Conservation (phyloP, 2,113 vertebrate species). For the Tetrax tetrax region DNA sequence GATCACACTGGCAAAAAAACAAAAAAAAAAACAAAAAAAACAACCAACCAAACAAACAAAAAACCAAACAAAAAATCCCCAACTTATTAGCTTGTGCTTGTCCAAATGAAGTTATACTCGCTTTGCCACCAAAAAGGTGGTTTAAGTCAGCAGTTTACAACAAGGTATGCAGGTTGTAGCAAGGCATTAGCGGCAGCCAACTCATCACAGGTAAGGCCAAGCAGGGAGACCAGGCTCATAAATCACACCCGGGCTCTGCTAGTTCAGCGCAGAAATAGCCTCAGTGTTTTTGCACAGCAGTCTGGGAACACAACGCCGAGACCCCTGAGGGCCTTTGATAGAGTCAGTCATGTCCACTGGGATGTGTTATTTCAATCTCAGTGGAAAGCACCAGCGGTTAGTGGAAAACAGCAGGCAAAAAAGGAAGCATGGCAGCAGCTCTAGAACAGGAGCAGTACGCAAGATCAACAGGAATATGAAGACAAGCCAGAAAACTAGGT, state of each 20-base stretch:
- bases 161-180: neutral
- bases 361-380: neutral
- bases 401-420: neutral
- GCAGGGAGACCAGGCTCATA: neutral
- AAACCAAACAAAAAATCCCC: no score
- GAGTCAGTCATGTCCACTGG: neutral
- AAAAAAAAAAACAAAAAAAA: neutral
- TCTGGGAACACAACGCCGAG: neutral
- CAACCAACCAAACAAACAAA: neutral
- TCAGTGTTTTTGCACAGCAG: neutral
- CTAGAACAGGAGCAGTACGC: neutral
- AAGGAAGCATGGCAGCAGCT: neutral
- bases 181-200: neutral
- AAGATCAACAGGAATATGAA: neutral
- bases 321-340: neutral
- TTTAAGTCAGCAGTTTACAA: neutral
- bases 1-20: neutral
- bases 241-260: neutral
- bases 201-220: neutral
- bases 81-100: neutral
- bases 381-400: neutral
- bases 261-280: neutral
- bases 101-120: slow-evolving; percentile 2
- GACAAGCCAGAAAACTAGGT: neutral
- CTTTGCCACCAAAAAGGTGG: neutral